These are phyloP conservation scores for Actias luna DNA, from an alignment of 2,888 invertebrate species.

Conservation along the genomic window DNA sequence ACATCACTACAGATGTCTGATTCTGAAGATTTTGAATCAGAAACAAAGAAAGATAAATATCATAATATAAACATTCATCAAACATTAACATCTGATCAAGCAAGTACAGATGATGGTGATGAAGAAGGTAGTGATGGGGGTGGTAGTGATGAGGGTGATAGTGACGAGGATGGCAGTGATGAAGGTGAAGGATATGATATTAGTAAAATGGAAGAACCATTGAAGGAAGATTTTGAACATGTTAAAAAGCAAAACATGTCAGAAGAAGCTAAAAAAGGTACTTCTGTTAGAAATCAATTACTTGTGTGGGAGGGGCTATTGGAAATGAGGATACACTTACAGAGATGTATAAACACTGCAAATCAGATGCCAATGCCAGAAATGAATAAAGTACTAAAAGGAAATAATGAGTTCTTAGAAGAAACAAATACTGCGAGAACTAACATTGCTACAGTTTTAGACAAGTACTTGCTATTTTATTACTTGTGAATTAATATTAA, in stretches of 20 bases:
- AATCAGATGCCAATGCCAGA: slow-evolving; percentile 90
- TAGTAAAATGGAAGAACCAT: slow-evolving; percentile 68
- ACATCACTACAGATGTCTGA: slow-evolving; percentile 22
- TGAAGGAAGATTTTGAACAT: slow-evolving; percentile 81
- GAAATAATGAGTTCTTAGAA: slow-evolving; percentile 75
- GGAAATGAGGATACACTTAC: slow-evolving; percentile 93
- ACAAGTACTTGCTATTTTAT: slow-evolving; percentile 70
- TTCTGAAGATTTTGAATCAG: slow-evolving; percentile 38
- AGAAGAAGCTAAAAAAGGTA: slow-evolving; percentile 84
- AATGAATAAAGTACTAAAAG: slow-evolving; percentile 68
- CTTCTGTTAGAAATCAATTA: slow-evolving; percentile 86
- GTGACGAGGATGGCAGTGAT: slow-evolving; percentile 44
- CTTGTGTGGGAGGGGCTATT: slow-evolving; percentile 92
- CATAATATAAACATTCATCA: slow-evolving; percentile 50
- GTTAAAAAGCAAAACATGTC: slow-evolving; percentile 78
- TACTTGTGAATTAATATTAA: background rate
- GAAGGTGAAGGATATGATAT: slow-evolving; percentile 69
- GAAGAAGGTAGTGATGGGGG: slow-evolving; percentile 40
- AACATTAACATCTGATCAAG: slow-evolving; percentile 40
- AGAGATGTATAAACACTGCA: slow-evolving; percentile 88
- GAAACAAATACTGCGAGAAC: slow-evolving; percentile 75
- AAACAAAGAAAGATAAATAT: slow-evolving; percentile 53
- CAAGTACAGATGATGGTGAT: slow-evolving; percentile 27
- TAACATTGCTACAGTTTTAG: slow-evolving; percentile 82
- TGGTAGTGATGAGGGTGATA: slow-evolving; percentile 51